Evolutionary conservation across 37 sponge, comb jelly and placozoan genomes (phyloP), one percentile per base, ranked within the genome.

Genomic region (Halichondria panicea): DNA sequence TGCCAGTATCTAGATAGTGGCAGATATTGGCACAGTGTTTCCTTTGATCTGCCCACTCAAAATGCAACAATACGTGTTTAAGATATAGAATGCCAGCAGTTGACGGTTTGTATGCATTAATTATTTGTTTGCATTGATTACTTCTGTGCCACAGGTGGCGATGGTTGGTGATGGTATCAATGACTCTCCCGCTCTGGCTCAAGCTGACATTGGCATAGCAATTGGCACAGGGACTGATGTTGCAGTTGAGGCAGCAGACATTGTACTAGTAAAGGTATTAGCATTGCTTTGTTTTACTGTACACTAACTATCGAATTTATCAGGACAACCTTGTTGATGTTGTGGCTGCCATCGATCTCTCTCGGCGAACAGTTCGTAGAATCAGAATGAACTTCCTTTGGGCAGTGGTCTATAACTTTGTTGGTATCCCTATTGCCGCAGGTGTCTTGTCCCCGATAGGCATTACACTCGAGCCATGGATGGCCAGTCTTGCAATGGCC

Each of bases 161-260:
- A 90, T 94, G 87, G 93, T 98, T 45, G 99, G 99, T 11, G 99
- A 98, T 84, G 99, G 99, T 31, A 91, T 98, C 75, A 98, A 95
- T 43, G 96, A 98, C 77, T 95, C 96, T 19, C 99, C 99, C n/a
- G 99, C 99, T 32, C 87, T 98, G 62, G 99, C 94, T 25, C 96
- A 95, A 77, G 99, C 99, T 67, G 99, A 98, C 57, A 89, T 98
- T 38, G 99, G 99, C 15, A 93, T 98, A 33, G 99, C 99, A 43
- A 93, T 98, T 21, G 99, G 99, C 2, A 93, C 91, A 67, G 99
- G 99, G 25, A 98, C 99, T 65, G 96, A 98, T 75, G 97, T 98
- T 24, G 99, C 99, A 0, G 84, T 98, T 43, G 99, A 98, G 75
- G 94, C 99, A 31, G 99, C 99, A 48, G 94, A 93, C 58, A 91